Conservation (phyloP, 53 echinoderm and acorn worm genomes). For the Pentamera pediparva region DNA sequence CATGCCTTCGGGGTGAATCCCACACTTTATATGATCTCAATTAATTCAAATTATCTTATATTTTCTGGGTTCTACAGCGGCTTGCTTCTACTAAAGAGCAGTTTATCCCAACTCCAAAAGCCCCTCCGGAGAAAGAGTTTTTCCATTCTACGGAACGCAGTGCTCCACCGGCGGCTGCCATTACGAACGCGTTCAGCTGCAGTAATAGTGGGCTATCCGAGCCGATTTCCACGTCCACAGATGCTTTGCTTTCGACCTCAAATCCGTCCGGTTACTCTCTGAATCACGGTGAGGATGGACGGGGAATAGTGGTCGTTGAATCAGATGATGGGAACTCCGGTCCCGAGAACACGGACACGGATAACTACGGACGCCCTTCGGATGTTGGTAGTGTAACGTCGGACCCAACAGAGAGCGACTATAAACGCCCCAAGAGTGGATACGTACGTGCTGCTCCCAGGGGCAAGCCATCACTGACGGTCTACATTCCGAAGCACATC, state of each 20-base stretch:
- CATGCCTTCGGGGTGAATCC: too few species aligned
- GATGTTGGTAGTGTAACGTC: too few species aligned
- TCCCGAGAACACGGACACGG: background rate
- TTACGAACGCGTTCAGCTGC: background rate
- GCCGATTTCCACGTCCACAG: background rate
- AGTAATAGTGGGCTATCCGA: background rate
- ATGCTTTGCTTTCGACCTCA: background rate
- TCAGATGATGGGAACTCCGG: background rate
- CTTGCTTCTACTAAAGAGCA: background rate
- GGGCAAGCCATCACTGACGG: background rate
- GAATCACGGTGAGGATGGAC: too few species aligned
- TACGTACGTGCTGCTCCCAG: background rate
- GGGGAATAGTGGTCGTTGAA: too few species aligned
- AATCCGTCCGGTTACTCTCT: too few species aligned
- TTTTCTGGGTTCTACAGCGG: background rate
- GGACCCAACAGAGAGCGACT: too few species aligned
- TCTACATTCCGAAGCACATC: background rate
- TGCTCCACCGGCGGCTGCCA: background rate
- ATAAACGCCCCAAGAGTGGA: too few species aligned
- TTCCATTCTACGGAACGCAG: background rate
- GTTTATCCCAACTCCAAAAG: background rate
- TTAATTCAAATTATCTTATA: background rate
- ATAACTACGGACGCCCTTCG: background rate
- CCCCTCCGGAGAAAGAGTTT: background rate
- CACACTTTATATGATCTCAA: too few species aligned